Conservation (phyloP, 2,888 invertebrate species). For the Adela reaumurella region DNA sequence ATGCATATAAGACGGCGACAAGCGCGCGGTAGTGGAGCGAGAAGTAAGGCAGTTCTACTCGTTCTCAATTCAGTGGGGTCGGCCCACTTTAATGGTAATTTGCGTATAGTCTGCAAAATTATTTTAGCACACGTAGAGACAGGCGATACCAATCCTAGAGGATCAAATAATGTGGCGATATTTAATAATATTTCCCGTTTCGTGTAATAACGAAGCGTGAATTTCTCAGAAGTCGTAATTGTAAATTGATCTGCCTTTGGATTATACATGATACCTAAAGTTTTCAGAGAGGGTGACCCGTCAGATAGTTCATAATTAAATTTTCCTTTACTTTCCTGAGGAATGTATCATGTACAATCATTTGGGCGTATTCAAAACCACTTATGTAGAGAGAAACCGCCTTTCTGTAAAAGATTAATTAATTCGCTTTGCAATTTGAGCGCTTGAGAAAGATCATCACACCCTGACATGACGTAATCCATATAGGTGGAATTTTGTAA, state of each 20-base stretch:
- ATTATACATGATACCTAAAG: not conserved
- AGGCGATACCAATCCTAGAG: not conserved
- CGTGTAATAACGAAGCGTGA: not conserved
- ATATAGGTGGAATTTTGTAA: slow-evolving; percentile 13
- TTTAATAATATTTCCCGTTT: not conserved
- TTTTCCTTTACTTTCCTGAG: not conserved
- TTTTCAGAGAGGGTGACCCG: not conserved
- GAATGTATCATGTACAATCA: too few species aligned
- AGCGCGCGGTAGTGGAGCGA: too few species aligned
- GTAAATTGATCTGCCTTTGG: not conserved
- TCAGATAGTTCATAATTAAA: not conserved
- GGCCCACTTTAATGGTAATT: not conserved
- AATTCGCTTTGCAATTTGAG: slow-evolving; percentile 12
- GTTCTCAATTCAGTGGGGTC: not conserved
- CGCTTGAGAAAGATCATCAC: slow-evolving; percentile 12
- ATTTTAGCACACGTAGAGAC: not conserved
- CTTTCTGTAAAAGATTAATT: slow-evolving; percentile 12
- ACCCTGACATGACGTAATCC: slow-evolving; percentile 16
- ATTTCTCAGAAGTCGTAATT: not conserved
- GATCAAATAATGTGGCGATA: not conserved
- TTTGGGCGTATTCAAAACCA: slow-evolving; percentile 8
- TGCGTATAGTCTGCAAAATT: not conserved
- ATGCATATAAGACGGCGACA: too few species aligned
- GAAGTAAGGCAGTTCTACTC: too few species aligned
- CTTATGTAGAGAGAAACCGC: slow-evolving; percentile 19